phyloP scores from a whole-genome alignment of 1,140 invertebrate species.

The Augochlora pura region DNA sequence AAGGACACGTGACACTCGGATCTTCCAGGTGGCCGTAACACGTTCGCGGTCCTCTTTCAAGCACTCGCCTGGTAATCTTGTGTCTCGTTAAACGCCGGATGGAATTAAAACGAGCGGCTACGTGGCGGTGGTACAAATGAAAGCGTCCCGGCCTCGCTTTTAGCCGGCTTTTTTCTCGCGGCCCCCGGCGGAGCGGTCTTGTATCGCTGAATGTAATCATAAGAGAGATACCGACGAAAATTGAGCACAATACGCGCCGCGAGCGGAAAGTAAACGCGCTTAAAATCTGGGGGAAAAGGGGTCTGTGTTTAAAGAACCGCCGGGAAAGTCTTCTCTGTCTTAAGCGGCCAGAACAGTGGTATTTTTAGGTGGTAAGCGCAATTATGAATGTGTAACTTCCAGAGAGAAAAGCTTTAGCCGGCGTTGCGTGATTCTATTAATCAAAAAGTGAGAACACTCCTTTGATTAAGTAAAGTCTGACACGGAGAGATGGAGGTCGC shows the following conservation, averaged over 20 bases:
- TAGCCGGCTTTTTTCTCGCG: background rate
- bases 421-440: background rate
- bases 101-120: conserved; percentile 32
- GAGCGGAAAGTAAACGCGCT: conserved; percentile 19
- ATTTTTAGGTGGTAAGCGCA: background rate
- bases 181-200: conserved; percentile 5
- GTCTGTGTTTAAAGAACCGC: conserved; percentile 1
- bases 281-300: background rate
- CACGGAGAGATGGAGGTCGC: background rate
- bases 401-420: background rate
- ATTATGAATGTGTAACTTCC: background rate
- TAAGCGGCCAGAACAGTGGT: background rate
- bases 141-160: conserved; percentile 14
- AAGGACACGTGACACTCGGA: background rate
- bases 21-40: background rate
- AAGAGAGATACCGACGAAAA: conserved; percentile 15
- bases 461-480: background rate
- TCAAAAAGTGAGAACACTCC: background rate
- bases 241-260: conserved; percentile 11
- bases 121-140: conserved; percentile 20
- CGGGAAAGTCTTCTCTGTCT: background rate
- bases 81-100: background rate
- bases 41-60: background rate
- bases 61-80: conserved; percentile 11
- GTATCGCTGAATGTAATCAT: background rate